phyloP scores from a whole-genome alignment of 2,113 vertebrate genomes.

The Copsychus sechellarum region DNA sequence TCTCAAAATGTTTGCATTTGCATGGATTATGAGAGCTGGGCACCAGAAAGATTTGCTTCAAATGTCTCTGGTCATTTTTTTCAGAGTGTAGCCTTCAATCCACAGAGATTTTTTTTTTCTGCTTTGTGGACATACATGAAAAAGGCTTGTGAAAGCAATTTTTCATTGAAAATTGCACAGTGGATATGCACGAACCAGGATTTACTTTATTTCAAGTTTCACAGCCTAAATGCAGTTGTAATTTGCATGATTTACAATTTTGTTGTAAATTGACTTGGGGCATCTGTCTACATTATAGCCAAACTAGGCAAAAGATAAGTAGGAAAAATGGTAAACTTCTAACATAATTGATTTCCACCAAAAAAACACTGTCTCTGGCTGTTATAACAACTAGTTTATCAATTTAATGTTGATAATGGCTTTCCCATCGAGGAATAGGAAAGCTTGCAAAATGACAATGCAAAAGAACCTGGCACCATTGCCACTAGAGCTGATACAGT shows the following conservation, averaged over 20 bases:
- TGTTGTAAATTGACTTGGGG: neutral
- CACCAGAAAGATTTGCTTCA: neutral
- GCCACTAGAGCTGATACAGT: neutral
- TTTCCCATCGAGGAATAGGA: neutral
- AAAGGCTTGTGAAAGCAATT: constrained; percentile 10
- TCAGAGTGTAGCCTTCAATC: neutral
- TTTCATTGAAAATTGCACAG: neutral
- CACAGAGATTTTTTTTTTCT: neutral
- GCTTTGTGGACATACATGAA: neutral
- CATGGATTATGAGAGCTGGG: neutral
- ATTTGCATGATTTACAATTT: constrained; percentile 56
- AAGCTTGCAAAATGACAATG: neutral
- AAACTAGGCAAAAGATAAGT: neutral
- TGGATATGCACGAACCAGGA: neutral
- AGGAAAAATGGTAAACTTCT: constrained; percentile 49
- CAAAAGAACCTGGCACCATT: neutral
- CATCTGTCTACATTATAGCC: constrained; percentile 37
- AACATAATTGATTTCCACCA: constrained; percentile 24
- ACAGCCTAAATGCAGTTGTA: constrained; percentile 15
- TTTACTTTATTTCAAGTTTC: constrained; percentile 20
- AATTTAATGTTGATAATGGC: constrained; percentile 8
- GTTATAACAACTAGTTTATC: constrained; percentile 54
- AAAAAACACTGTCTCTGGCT: constrained; percentile 13
- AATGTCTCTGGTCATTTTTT: constrained; percentile 7
- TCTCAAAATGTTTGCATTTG: constrained; percentile 47